Evolutionary conservation across 2,888 invertebrate genomes (phyloP), one percentile per base, ranked within the genome.

Genomic region (Apodemia zela): DNA sequence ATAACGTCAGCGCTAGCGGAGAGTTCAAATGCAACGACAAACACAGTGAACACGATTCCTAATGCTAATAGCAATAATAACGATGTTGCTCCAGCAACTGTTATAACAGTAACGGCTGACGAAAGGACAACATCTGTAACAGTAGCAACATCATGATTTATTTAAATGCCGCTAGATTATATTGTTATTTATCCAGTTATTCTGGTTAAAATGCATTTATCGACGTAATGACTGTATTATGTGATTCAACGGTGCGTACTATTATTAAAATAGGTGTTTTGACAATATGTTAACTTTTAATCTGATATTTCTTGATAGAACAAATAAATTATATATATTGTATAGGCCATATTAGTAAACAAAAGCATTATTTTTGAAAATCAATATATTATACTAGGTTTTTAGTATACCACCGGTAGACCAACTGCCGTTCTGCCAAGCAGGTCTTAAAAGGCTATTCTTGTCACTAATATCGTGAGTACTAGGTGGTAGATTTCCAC

Each of bases 1-100:
- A 83, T 90, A 63, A 76, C 82, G 5, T 68, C 76, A n/a, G 88
- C 90, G 2, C 71, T 89, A 62, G 82, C 83, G 0, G 82, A 84
- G 59, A 65, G 58, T 42, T 66, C 68, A 33, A 71, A 69, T 60
- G 58, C 76, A 0, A 68, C 75, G 13, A 68, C 74, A 11, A 65
- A 63, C 62, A 60, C 64, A 35, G 59, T 66, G 63, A 58, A 62
- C 63, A 71, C 63, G 59, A 66, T 67, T 13, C 68, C 66, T 59
- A 68, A 38, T 63, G 66, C 42, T 42, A 71, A 63, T 64, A 67
- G 59, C 25, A 63, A 64, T 45, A 65, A 58, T 17, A 63, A 60
- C 21, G 54, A 60, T 7, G 21, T 38, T 3, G 18, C 64, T 3
- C 67, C 70, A 3, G 61, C 75, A 21, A 74, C 78, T 0, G 76